Evolutionary conservation across 2,113 vertebrate genomes (phyloP), one percentile per base, ranked within the genome.

Genomic region (Phalacrocorax brasilianus): DNA sequence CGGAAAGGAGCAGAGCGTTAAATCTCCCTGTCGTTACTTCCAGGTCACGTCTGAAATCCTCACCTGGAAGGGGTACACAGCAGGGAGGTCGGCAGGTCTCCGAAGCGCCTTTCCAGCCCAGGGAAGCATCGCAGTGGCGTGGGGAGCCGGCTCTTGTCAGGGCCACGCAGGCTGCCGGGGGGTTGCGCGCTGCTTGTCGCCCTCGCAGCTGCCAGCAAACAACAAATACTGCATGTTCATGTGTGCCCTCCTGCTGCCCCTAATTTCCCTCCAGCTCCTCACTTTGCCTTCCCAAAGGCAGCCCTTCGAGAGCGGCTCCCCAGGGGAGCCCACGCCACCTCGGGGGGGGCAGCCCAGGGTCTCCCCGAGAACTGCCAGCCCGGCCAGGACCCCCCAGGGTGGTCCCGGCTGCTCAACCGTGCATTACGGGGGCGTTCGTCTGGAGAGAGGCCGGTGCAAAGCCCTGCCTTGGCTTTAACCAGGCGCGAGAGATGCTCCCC

Each of bases 211-310:
- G 24, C 53, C 73, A 21, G 44, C 9, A 4, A 38, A 14, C 11
- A 12, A 17, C 4, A 23, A 52, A 15, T 0, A 3, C 17, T 23
- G 12, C 1, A 0, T 1, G 47, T n/a, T 32, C 53, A 5, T 1
- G 1, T 28, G 15, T 14, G 73, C 32, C 17, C 65, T 49, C 30
- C 70, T 7, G 44, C 38, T 9, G 71, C 50, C 87, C 45, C 6
- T 5, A 2, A 9, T 27, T 35, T 15, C 49, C 63, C 61, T 11
- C 2, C 49, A 17, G 66, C 47, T n/a, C 52, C 11, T 47, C 59
- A 4, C 28, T 18, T 38, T 1, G 11, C 28, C 26, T 49, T 17
- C 71, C 53, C 24, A 0, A 30, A 67, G 52, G 27, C 72, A 50
- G 59, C 40, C 40, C 50, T 20, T 7, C 2, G 6, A 38, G 35